These are phyloP conservation scores for Ianthella basta DNA, from an alignment of 37 sponge, comb jelly and placozoan genomes.

Conservation along the genomic window DNA sequence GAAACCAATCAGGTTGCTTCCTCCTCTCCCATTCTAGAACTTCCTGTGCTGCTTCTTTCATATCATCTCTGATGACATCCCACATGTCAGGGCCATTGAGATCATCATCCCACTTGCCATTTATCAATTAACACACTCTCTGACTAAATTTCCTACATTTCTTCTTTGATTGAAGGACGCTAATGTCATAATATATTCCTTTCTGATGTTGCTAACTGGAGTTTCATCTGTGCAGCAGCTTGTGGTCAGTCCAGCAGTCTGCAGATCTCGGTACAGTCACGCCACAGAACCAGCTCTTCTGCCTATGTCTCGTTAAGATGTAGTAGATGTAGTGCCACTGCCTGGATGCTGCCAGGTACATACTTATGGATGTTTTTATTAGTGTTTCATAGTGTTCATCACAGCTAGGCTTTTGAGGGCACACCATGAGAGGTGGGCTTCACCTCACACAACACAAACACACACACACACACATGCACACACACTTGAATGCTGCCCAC, in stretches of 20 bases:
- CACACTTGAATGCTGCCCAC: no score
- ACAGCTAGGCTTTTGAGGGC: no score
- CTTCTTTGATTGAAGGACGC: background rate
- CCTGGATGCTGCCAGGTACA: no score
- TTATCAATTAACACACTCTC: constrained; percentile 26
- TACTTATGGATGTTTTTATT: no score
- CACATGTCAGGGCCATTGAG: constrained; percentile 35
- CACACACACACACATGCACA: no score
- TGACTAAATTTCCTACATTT: constrained; percentile 13
- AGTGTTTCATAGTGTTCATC: no score
- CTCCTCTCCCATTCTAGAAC: constrained; percentile 33
- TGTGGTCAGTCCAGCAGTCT: constrained; percentile 50
- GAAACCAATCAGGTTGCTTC: constrained; percentile 44
- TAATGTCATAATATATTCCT: background rate
- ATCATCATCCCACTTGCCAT: constrained; percentile 31
- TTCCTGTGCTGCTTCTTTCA: constrained; percentile 33
- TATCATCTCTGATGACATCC: constrained; percentile 35
- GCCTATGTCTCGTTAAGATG: constrained; percentile 28
- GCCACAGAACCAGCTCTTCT: constrained; percentile 15
- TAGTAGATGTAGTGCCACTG: constrained; percentile 37
- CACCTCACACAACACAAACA: no score
- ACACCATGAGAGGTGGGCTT: no score
- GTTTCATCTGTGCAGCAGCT: constrained; percentile 14
- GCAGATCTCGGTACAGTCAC: constrained; percentile 20
- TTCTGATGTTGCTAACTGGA: background rate